phyloP scores from a whole-genome alignment of 2,797 vertebrate species.

The Pangasius mekongensis region DNA sequence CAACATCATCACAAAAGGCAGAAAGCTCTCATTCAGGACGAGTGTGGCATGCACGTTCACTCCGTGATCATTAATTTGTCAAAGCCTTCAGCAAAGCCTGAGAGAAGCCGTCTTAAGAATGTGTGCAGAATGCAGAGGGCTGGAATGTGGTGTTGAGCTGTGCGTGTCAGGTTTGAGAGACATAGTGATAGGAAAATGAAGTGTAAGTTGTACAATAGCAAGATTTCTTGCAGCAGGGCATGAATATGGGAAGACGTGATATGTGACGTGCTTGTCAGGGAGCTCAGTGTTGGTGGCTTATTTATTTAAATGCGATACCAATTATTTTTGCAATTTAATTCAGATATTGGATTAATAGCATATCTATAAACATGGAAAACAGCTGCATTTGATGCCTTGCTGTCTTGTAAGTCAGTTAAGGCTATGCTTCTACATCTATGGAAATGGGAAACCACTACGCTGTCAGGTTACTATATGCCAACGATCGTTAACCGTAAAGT shows the following conservation, averaged over 20 bases:
- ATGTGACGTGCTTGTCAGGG: constrained; percentile 3
- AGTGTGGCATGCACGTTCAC: neutral
- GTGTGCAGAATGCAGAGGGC: neutral
- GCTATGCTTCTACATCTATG: neutral
- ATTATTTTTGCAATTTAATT: neutral
- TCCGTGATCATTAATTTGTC: neutral
- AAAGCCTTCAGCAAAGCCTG: neutral
- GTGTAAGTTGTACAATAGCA: neutral
- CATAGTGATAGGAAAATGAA: neutral
- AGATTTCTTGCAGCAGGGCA: neutral
- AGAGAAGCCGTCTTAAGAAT: neutral
- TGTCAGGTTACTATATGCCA: neutral
- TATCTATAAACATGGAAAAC: neutral
- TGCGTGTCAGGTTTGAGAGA: neutral
- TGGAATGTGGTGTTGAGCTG: constrained; percentile 18
- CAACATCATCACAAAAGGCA: neutral
- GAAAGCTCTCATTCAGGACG: neutral
- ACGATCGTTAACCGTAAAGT: neutral
- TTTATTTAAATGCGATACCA: neutral
- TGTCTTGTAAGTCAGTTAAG: neutral
- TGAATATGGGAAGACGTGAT: neutral
- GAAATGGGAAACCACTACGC: neutral
- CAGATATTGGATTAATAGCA: neutral
- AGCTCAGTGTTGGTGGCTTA: neutral
- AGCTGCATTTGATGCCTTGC: neutral